phyloP scores from a whole-genome alignment of 2,888 invertebrate species.

The Phania funesta region DNA sequence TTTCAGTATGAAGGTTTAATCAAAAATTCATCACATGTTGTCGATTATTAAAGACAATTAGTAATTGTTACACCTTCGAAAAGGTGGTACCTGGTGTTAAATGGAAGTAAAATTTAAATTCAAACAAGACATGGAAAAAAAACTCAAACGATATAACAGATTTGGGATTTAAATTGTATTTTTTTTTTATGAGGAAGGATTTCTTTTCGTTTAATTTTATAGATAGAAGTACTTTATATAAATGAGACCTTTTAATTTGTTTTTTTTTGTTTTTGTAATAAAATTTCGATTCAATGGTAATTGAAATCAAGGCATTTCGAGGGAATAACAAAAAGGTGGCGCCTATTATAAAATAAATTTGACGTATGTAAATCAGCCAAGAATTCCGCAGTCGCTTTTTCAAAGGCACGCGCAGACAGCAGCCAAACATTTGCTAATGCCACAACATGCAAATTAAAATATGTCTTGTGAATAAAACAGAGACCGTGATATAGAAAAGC shows the following conservation, averaged over 20 bases:
- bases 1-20: conserved; percentile 10
- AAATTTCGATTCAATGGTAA: neutral
- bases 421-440: conserved; percentile 3
- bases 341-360: conserved; percentile 47
- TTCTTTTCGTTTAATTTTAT: neutral
- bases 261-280: neutral
- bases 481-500: conserved; percentile 44
- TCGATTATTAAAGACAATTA: conserved; percentile 61
- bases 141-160: neutral
- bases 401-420: conserved; percentile 19
- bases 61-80: conserved; percentile 27
- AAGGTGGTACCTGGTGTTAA: neutral
- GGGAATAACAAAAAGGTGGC: conserved; percentile 13
- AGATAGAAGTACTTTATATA: neutral
- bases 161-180: neutral
- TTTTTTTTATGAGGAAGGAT: neutral
- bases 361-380: conserved; percentile 44
- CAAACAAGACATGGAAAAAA: conserved; percentile 27
- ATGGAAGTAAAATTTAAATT: conserved; percentile 19
- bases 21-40: conserved; percentile 47
- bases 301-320: conserved; percentile 3
- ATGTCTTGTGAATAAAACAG: conserved; percentile 37
- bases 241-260: neutral
- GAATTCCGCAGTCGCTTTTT: conserved; percentile 41
- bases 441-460: conserved; percentile 50